Percentiles rank a stretch among this genome's conserved stretches.
Conservation (phyloP, 2,888 invertebrate species). For the Aphidius colemani region DNA sequence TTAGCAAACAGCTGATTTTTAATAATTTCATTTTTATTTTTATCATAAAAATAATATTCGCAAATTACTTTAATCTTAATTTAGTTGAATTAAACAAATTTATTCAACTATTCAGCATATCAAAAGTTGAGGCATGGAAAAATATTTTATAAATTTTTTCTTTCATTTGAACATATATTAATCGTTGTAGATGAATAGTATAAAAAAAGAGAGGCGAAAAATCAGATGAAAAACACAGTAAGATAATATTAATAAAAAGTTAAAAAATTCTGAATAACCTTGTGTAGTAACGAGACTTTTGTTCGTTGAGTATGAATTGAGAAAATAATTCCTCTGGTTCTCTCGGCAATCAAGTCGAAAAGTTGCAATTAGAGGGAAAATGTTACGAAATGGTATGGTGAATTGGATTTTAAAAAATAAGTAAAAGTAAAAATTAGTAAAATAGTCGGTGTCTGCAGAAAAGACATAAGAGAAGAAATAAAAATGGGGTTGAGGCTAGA, state of each 20-base stretch:
- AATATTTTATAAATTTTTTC: not conserved
- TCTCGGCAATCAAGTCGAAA: constrained; percentile 32
- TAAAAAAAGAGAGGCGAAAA: not conserved
- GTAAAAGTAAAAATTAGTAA: constrained; percentile 4
- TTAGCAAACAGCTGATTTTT: not conserved
- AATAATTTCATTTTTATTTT: not conserved
- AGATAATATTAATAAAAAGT: constrained; percentile 3
- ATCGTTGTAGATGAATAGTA: not conserved
- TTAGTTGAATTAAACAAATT: not conserved
- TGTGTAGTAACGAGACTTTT: constrained; percentile 33
- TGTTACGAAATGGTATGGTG: constrained; percentile 2
- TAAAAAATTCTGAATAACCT: constrained; percentile 15
- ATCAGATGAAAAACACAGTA: not conserved
- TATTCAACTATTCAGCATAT: not conserved
- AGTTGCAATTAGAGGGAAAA: constrained; percentile 35
- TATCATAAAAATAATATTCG: not conserved
- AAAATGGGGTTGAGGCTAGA: too few relatives aligned
- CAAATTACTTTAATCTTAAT: not conserved
- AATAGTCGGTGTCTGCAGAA: not conserved
- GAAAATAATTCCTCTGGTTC: constrained; percentile 33
- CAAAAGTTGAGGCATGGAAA: not conserved
- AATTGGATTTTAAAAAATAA: constrained; percentile 2
- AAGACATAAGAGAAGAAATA: not conserved
- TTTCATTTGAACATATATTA: not conserved
- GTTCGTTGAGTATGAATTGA: constrained; percentile 33